phyloP scores from a whole-genome alignment of 2,888 invertebrate species.

The Dioctria rufipes region DNA sequence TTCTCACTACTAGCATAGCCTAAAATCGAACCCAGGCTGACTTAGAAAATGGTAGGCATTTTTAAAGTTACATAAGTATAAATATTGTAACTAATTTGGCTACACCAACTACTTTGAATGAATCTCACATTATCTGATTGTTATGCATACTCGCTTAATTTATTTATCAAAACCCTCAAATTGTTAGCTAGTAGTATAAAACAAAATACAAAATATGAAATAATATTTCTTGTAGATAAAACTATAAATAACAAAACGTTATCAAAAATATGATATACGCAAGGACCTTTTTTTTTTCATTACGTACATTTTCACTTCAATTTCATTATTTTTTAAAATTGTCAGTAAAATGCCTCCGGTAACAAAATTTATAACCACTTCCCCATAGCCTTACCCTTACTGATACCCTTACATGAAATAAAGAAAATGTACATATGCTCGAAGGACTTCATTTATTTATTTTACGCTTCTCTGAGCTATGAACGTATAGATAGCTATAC shows the following conservation, averaged over 20 bases:
- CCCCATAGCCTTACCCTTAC: not conserved
- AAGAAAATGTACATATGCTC: not conserved
- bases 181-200: no score
- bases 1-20: no score
- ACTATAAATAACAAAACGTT: not conserved
- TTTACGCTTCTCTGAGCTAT: not conserved
- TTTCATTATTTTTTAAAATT: not conserved
- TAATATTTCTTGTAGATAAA: no score
- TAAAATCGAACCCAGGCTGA: no score
- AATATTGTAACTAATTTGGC: no score
- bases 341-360: not conserved
- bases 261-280: not conserved
- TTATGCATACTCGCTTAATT: no score
- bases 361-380: not conserved
- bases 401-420: not conserved
- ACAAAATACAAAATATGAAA: no score
- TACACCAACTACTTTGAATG: no score
- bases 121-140: no score
- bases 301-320: not conserved
- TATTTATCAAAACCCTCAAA: no score
- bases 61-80: no score
- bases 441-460: not conserved
- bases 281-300: not conserved
- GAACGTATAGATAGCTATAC: not conserved
- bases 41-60: no score